Base-by-base conservation (phyloP, 2,797 vertebrate species). In the Silurus lanzhouensis region DNA sequence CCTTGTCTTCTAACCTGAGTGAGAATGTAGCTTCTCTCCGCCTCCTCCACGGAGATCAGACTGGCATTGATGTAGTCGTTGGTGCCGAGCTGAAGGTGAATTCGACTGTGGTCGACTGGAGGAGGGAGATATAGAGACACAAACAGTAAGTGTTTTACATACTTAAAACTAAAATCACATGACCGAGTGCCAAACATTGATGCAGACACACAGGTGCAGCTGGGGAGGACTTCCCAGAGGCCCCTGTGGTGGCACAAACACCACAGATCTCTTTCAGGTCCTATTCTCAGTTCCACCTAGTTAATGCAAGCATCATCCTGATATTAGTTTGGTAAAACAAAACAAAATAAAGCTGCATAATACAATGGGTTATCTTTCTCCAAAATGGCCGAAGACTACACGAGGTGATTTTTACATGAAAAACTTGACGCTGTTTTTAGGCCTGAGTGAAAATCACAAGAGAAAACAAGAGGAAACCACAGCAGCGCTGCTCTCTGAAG, bases 31-130 rank as follows among this genome's bases (percentile, higher is more conserved):
- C 96, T 99, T 91, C 98, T 96, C 88, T 97, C 95, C 8, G 98
- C 97, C 95, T 99, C 98, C 83, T 98, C 97, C 93, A 97, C 95
- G 84, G 95, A 96, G 92, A 99, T 98, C 91, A 99, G 92, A 91
- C 98, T 99, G 92, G 97, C 98, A 63, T 99, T 99, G 79, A 99
- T 98, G 91, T 99, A 99, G 94, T 99, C 96, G 68, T 99, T 99
- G 31, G 94, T 94, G 87, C 96, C 96, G 88, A 97, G 95, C 92
- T 97, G 96, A 83, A 99, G 95, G 90, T 92, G 94, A 94, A 99
- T 99, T 93, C 98, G 96, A 94, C 98, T 99, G 93, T 99, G 98
- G 93, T 99, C 98, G 92, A 99, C 98, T 99, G 93, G 70, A 44
- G 15, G 58, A 31, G 57, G 38, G 72, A 81, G 66, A 79, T 48